Percentiles rank a stretch among this genome's conserved stretches.
Evolutionary conservation across 2,888 invertebrate species (phyloP).

Genomic region (Sabellastarte sp.): DNA sequence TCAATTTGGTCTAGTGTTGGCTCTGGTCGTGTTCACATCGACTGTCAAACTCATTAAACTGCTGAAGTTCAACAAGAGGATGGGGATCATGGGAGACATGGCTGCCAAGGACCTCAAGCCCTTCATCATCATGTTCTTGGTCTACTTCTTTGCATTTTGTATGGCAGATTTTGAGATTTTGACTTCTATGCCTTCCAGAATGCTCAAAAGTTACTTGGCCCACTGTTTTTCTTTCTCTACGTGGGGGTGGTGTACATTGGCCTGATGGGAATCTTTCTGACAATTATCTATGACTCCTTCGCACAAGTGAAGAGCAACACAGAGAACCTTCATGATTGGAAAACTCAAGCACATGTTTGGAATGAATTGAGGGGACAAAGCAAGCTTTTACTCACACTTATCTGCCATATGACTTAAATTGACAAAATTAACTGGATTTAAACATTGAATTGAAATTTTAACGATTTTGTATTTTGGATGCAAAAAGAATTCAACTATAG

Average conservation of each 20-base stretch:
- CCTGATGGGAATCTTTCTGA: slow-evolving; percentile 57
- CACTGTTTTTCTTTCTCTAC: slow-evolving; percentile 55
- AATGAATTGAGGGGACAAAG: too few relatives aligned
- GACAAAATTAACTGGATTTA: too few relatives aligned
- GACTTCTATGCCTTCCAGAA: slow-evolving; percentile 55
- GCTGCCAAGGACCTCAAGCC: slow-evolving; percentile 59
- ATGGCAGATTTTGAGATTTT: slow-evolving; percentile 58
- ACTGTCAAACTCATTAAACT: slow-evolving; percentile 63
- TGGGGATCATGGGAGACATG: slow-evolving; percentile 60
- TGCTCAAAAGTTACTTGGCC: slow-evolving; percentile 45
- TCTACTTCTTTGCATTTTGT: slow-evolving; percentile 57
- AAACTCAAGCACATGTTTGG: too few relatives aligned
- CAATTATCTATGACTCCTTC: slow-evolving; percentile 57
- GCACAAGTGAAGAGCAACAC: slow-evolving; percentile 47
- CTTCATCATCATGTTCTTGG: slow-evolving; percentile 60
- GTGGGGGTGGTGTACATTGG: slow-evolving; percentile 52
- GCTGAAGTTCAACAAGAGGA: slow-evolving; percentile 62
- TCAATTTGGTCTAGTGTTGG: slow-evolving; percentile 61
- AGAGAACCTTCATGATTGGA: too few relatives aligned
- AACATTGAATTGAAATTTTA: too few relatives aligned
- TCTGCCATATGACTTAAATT: too few relatives aligned
- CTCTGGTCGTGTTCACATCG: slow-evolving; percentile 61
- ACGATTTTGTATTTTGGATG: too few relatives aligned
- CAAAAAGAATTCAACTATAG: too few relatives aligned
- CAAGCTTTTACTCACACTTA: too few relatives aligned